These are phyloP conservation scores for Rhinoderma darwinii DNA, from an alignment of 2,113 vertebrate genomes.

Conservation along the genomic window DNA sequence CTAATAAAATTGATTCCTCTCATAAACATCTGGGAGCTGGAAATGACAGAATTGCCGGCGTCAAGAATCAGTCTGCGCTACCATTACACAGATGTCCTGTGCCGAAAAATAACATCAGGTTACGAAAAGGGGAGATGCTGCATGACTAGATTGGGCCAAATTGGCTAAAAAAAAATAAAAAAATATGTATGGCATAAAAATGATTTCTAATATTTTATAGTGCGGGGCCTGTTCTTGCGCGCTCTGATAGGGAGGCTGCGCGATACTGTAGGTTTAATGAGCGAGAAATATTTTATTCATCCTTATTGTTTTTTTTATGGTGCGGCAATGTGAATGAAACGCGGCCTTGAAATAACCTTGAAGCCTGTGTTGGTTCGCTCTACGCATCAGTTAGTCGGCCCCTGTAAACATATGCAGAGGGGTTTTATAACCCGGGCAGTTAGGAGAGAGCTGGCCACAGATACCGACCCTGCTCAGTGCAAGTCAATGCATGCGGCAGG, in stretches of 20 bases:
- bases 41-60: background rate
- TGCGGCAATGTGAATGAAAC: background rate
- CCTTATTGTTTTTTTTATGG: constrained; percentile 3
- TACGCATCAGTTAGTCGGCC: background rate
- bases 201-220: constrained; percentile 1
- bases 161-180: background rate
- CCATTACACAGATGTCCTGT: constrained; percentile 40
- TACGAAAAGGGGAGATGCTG: background rate
- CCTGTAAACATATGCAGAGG: constrained; percentile 54
- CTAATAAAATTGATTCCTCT: constrained; percentile 46
- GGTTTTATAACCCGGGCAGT: constrained; percentile 39
- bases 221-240: background rate
- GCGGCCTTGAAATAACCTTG: constrained; percentile 52
- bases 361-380: background rate
- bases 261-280: background rate
- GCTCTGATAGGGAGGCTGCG: background rate
- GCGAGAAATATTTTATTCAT: background rate
- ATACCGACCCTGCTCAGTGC: constrained; percentile 43
- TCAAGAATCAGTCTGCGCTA: background rate
- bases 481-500: constrained; percentile 30
- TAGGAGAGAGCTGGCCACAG: constrained; percentile 27
- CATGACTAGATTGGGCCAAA: background rate
- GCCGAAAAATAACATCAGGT: constrained; percentile 1
- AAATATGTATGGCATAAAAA: constrained; percentile 1
- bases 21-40: constrained; percentile 40